Evolutionary conservation across 2,888 invertebrate species (phyloP), one percentile per base, ranked within the genome.

Genomic region (Thera britannica): DNA sequence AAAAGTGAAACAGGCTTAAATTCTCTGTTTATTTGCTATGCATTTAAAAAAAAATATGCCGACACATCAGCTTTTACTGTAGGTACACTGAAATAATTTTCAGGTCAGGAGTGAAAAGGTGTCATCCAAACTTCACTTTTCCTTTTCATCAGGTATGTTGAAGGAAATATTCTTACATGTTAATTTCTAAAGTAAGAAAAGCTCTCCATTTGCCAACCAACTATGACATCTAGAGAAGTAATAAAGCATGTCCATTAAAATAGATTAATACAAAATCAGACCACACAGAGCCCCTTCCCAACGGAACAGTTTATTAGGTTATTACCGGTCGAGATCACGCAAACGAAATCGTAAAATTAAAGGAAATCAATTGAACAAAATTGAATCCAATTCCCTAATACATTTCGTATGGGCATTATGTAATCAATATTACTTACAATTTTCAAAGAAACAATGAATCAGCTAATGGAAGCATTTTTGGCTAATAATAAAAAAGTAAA

Each of bases 291-390:
- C 83, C 86, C 90, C 88, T 82, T 90, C 90, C 92, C 89, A 83
- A 85, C 86, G 91, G 91, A 90, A 90, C 78, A 87, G 87, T 91
- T 87, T 88, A 93, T 91, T 90, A 87, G 81, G 89, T 92, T 92
- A 92, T 91, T 89, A 90, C 90, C 86, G 91, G 88, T 85, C 87
- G 86, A 88, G 84, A 91, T 90, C 93, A 93, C 93, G 93, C 93
- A 91, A 92, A 92, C 89, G 89, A 88, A 93, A 92, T 92, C 90
- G 89, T 92, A 89, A 92, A 92, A 91, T 90, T 90, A 89, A 88
- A 88, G 87, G 86, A 87, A 92, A 88, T 88, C 91, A 90, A 92
- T 92, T 85, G 83, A 78, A 82, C 86, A 80, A 89, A 89, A 91
- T 90, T 88, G 88, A 88, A 90, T 90, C 81, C 86, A 87, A 90